Evolutionary conservation across 2,797 vertebrate genomes (phyloP), one percentile per base, ranked within the genome.

Genomic region (Aldrovandia affinis): DNA sequence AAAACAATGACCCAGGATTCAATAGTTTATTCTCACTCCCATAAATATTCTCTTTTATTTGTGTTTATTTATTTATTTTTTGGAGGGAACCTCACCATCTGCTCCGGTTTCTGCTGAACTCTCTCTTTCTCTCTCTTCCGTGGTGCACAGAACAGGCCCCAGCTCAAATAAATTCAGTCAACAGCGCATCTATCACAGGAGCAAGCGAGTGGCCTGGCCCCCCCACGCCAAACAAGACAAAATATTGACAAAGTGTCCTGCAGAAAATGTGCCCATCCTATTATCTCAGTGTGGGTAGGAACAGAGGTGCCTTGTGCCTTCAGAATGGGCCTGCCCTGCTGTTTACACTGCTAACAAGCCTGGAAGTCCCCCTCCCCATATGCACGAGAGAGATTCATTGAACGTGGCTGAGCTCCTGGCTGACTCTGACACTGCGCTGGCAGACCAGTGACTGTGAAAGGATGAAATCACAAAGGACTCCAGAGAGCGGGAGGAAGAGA

Each of bases 231-330:
- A 93, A 94, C 93, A 92, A 91, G 87, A 90, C 36, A 92, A 94
- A 93, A 94, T 95, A 94, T 95, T 94, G 95, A 94, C 94, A 93
- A 94, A 93, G 91, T 93, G 93, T 94, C 94, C 93, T 91, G 90
- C 90, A 83, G 92, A 93, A 89, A 86, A 87, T 86, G 85, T 86
- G 87, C 86, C 83, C 89, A 90, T 94, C 94, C 94, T 94, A 94
- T 94, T 95, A 95, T 94, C 91, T 92, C 89, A 90, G 90, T 88
- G 86, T 84, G 89, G 91, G 92, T 91, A 94, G 91, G 88, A 93
- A 87, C 92, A 91, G 90, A 89, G 89, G 89, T 90, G 89, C 92
- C 90, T 91, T 90, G 89, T 90, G 92, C 89, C 90, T 87, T 84
- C 88, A 90, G 90, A 86, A 80, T 86, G 85, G 78, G 82, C 85